phyloP scores from a whole-genome alignment of 64 coral and sea anemone species.

The Stylophora pistillata region DNA sequence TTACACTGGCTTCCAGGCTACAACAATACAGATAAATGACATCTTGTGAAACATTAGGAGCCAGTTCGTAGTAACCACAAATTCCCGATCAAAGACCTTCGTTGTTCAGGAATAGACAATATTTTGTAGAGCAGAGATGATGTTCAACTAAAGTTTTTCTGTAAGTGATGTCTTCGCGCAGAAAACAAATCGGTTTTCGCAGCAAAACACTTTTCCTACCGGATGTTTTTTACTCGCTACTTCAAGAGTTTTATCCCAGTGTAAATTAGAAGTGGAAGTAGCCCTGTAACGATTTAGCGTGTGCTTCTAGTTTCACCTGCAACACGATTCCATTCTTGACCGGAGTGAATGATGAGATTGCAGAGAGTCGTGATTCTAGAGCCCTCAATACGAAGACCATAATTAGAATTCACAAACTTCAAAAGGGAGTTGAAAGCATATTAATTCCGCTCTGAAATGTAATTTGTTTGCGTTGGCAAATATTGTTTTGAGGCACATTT shows the following conservation, averaged over 20 bases:
- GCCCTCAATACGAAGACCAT: not conserved
- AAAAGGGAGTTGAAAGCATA: not conserved
- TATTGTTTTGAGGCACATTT: conserved; percentile 5
- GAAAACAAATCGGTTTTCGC: too few relatives aligned
- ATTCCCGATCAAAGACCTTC: not conserved
- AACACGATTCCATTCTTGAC: too few relatives aligned
- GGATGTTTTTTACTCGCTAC: too few relatives aligned
- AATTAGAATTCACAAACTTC: conserved; percentile 19
- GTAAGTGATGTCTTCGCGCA: too few relatives aligned
- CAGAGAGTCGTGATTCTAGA: not conserved
- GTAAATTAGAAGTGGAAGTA: too few relatives aligned
- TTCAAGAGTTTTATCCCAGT: too few relatives aligned
- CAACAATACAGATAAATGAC: not conserved
- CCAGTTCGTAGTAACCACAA: not conserved
- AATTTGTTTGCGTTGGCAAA: conserved; percentile 32
- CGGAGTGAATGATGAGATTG: too few relatives aligned
- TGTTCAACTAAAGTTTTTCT: too few relatives aligned
- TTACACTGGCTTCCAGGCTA: not conserved
- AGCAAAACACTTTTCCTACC: too few relatives aligned
- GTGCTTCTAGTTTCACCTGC: too few relatives aligned
- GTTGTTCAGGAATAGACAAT: too few relatives aligned
- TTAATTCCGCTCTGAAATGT: conserved; percentile 29
- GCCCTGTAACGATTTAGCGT: not conserved
- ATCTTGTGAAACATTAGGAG: not conserved
- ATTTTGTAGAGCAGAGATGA: too few relatives aligned